These are phyloP conservation scores for Drosophila quinaria DNA, from an alignment of 2,888 invertebrate species.

Conservation along the genomic window DNA sequence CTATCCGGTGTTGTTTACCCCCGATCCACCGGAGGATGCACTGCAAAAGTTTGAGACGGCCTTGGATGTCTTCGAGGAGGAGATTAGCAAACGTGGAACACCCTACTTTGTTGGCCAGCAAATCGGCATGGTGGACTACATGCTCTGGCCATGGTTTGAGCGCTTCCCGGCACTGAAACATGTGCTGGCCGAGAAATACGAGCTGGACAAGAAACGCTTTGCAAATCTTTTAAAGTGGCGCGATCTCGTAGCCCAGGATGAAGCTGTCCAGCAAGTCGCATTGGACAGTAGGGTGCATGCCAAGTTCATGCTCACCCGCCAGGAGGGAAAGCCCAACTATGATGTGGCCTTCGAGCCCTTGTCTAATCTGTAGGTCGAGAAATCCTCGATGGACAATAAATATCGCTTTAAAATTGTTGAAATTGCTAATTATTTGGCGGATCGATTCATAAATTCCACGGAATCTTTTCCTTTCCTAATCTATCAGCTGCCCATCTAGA, in stretches of 20 bases:
- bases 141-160: slow-evolving; percentile 95
- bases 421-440: neutral
- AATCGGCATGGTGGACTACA: slow-evolving; percentile 93
- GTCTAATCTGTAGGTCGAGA: neutral
- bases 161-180: slow-evolving; percentile 87
- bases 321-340: slow-evolving; percentile 89
- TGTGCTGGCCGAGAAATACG: slow-evolving; percentile 87
- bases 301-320: slow-evolving; percentile 89
- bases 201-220: slow-evolving; percentile 59
- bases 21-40: slow-evolving; percentile 58
- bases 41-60: slow-evolving; percentile 84
- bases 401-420: slow-evolving; percentile 39
- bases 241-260: slow-evolving; percentile 90
- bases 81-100: slow-evolving; percentile 88
- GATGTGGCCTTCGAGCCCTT: slow-evolving; percentile 59
- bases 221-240: slow-evolving; percentile 55
- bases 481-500: slow-evolving; percentile 85
- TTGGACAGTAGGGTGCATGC: slow-evolving; percentile 90
- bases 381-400: slow-evolving; percentile 11
- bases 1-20: slow-evolving; percentile 79
- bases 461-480: too few relatives aligned
- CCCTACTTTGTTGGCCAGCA: slow-evolving; percentile 89
- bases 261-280: slow-evolving; percentile 89
- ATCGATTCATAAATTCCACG: neutral
- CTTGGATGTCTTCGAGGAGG: slow-evolving; percentile 89